These are phyloP conservation scores for Drosophila tanythrix DNA, from an alignment of 2,888 invertebrate genomes.

Conservation along the genomic window DNA sequence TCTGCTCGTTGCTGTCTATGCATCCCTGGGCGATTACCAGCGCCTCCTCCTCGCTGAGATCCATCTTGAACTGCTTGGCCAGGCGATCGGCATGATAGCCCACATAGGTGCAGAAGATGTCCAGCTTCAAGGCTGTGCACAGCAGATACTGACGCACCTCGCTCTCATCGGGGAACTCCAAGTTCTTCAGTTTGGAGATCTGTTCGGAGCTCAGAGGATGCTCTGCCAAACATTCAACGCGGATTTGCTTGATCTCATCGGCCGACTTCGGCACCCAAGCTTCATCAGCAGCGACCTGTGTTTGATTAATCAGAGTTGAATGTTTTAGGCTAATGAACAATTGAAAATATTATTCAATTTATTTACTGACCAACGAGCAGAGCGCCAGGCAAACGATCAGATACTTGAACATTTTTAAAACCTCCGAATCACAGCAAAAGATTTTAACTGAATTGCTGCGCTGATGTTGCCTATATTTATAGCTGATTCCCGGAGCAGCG, in stretches of 20 bases:
- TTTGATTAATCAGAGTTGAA: not conserved
- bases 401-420: slow-evolving; percentile 59
- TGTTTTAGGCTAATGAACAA: not conserved
- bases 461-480: slow-evolving; percentile 48
- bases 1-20: slow-evolving; percentile 77
- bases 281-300: slow-evolving; percentile 70
- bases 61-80: slow-evolving; percentile 82
- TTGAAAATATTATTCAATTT: not conserved
- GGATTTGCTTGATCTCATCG: slow-evolving; percentile 77
- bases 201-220: slow-evolving; percentile 66
- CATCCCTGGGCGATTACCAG: slow-evolving; percentile 79
- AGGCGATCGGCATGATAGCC: slow-evolving; percentile 82
- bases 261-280: slow-evolving; percentile 78
- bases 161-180: slow-evolving; percentile 77
- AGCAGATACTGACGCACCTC: slow-evolving; percentile 78
- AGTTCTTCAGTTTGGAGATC: slow-evolving; percentile 67
- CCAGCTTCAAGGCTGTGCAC: slow-evolving; percentile 77
- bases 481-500: slow-evolving; percentile 26
- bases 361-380: slow-evolving; percentile 59
- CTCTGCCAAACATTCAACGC: slow-evolving; percentile 72
- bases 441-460: slow-evolving; percentile 44
- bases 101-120: slow-evolving; percentile 73
- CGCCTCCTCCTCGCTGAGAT: slow-evolving; percentile 78
- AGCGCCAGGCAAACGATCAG: slow-evolving; percentile 61
- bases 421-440: slow-evolving; percentile 34